Evolutionary conservation across 2,888 invertebrate species (phyloP).

Genomic region (Caenorhabditis sp.): DNA sequence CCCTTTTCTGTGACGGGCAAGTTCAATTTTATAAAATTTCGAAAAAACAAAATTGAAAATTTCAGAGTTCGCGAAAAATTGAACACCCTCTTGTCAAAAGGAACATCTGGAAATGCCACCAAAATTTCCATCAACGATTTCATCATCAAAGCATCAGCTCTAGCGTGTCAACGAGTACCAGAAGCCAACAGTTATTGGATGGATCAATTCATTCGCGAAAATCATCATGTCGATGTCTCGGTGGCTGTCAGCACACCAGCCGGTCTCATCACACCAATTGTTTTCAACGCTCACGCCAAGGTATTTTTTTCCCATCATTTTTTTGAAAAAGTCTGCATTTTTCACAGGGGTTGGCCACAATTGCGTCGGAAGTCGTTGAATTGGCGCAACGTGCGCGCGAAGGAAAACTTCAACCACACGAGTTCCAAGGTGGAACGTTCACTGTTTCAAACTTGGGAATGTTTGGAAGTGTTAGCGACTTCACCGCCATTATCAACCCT

Average conservation of each 20-base stretch:
- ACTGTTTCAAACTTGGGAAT: conserved; percentile 79
- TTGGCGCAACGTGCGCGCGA: conserved; percentile 69
- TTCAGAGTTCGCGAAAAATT: conserved; percentile 75
- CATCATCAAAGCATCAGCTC: conserved; percentile 78
- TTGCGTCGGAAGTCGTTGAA: conserved; percentile 60
- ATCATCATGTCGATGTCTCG: conserved; percentile 83
- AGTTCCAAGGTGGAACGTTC: conserved; percentile 76
- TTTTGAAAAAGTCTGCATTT: background rate
- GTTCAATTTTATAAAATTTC: too few relatives aligned
- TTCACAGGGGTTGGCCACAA: conserved; percentile 63
- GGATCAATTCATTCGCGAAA: conserved; percentile 78
- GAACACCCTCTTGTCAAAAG: conserved; percentile 58
- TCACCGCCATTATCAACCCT: conserved; percentile 79
- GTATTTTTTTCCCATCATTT: too few relatives aligned
- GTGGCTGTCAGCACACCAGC: conserved; percentile 94
- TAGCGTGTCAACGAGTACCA: conserved; percentile 73
- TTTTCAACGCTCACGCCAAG: conserved; percentile 76
- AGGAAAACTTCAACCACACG: conserved; percentile 78
- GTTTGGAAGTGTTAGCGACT: conserved; percentile 76
- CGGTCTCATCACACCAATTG: conserved; percentile 95
- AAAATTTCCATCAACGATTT: conserved; percentile 79
- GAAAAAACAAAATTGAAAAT: conserved; percentile 55
- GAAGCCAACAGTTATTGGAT: conserved; percentile 93
- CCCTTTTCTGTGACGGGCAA: too few relatives aligned
- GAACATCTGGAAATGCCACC: conserved; percentile 50